A percentile compares a stretch with the other conserved stretches of the same genome.
These are phyloP conservation scores for Parthenolecanium corni DNA, from an alignment of 2,888 invertebrate species.

Conservation along the genomic window DNA sequence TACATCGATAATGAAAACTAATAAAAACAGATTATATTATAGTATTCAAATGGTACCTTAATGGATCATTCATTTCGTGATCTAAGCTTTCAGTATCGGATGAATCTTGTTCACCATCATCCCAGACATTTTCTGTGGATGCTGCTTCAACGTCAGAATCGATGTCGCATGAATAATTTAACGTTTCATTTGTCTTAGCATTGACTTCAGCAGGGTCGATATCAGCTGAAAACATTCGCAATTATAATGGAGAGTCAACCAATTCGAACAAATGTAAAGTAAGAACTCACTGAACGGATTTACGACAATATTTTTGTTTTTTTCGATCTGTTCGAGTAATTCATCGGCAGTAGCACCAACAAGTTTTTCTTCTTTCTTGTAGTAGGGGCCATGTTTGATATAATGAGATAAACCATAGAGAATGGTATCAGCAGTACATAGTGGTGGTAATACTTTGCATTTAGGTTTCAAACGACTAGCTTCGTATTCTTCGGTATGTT, in stretches of 20 bases:
- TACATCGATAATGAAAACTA: neutral
- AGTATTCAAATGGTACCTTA: constrained; percentile 2
- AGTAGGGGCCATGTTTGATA: constrained; percentile 10
- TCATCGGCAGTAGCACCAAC: constrained; percentile 23
- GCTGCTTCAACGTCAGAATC: constrained; percentile 61
- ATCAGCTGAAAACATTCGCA: neutral
- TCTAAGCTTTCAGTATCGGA: constrained; percentile 69
- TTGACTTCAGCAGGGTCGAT: constrained; percentile 37
- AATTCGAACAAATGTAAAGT: neutral
- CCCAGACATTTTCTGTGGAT: constrained; percentile 49
- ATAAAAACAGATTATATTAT: neutral
- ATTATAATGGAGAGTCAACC: neutral
- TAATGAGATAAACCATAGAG: constrained; percentile 17
- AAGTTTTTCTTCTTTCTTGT: constrained; percentile 9
- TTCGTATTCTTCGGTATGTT: constrained; percentile 22
- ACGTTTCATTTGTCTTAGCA: constrained; percentile 46
- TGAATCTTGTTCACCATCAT: constrained; percentile 51
- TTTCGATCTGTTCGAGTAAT: constrained; percentile 20
- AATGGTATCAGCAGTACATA: constrained; percentile 17
- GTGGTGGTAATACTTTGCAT: constrained; percentile 9
- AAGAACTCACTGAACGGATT: constrained; percentile 21
- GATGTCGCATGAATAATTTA: constrained; percentile 61
- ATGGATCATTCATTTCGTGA: constrained; percentile 60
- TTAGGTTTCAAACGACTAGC: constrained; percentile 20
- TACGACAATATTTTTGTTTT: constrained; percentile 15